Percentiles rank a stretch among this genome's conserved stretches.
Conservation (phyloP, 2,797 vertebrate genomes). For the Phaenicophaeus curvirostris region DNA sequence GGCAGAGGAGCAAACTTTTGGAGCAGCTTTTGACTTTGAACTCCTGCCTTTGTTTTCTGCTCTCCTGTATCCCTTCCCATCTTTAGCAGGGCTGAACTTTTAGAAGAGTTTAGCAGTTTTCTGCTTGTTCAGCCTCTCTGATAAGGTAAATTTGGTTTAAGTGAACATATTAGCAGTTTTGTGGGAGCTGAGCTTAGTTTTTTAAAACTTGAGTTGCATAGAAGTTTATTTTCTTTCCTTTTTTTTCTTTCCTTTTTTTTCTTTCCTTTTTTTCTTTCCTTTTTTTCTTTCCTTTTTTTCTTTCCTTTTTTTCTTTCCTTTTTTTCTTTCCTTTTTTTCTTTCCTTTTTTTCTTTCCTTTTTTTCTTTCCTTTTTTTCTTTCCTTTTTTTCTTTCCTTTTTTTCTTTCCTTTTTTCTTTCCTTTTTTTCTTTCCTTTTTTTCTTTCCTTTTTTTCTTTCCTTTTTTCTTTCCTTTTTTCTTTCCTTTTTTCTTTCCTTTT, state of each 20-base stretch:
- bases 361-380: background rate
- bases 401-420: background rate
- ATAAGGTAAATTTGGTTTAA: background rate
- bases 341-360: background rate
- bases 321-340: background rate
- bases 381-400: background rate
- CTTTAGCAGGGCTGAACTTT: background rate
- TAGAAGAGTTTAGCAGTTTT: background rate
- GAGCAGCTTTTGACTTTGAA: background rate
- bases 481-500: background rate
- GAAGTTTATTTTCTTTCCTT: background rate
- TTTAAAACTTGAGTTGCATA: background rate
- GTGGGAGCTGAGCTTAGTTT: background rate
- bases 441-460: too few relatives aligned
- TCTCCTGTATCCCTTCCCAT: background rate
- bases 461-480: background rate
- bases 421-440: too few relatives aligned
- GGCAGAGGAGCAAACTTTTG: slow-evolving; percentile 48
- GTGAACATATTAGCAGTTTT: background rate
- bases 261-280: background rate
- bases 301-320: background rate
- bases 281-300: background rate
- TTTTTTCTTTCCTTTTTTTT: background rate
- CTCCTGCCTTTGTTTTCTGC: background rate
- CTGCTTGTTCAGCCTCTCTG: background rate